These are phyloP conservation scores for Hoplostethus atlanticus DNA, from an alignment of 2,797 vertebrate genomes.

Conservation along the genomic window DNA sequence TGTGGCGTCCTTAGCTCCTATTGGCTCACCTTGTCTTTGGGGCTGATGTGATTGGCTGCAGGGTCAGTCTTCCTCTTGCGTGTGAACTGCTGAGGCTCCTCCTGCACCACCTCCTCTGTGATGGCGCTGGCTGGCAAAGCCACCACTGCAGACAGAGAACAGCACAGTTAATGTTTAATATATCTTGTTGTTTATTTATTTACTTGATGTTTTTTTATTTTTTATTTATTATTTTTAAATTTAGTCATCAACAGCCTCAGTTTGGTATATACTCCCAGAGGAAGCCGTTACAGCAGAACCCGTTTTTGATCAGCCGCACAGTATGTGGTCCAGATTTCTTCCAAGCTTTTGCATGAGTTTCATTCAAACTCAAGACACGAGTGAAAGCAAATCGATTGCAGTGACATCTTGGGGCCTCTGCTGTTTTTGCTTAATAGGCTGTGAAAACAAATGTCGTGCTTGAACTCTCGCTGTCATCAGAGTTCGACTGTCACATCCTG, in stretches of 20 bases:
- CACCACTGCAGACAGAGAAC: slow-evolving; percentile 72
- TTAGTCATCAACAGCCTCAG: too few relatives aligned
- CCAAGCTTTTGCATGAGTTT: not conserved
- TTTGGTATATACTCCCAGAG: too few relatives aligned
- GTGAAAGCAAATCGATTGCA: not conserved
- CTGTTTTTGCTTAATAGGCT: too few relatives aligned
- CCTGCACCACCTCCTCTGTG: slow-evolving; percentile 78
- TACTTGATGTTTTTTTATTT: not conserved
- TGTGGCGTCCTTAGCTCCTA: not conserved
- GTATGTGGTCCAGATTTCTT: too few relatives aligned
- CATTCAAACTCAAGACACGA: not conserved
- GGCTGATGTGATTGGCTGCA: slow-evolving; percentile 51
- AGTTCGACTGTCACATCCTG: too few relatives aligned
- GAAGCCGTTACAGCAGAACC: too few relatives aligned
- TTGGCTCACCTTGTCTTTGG: slow-evolving; percentile 50
- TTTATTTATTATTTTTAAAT: too few relatives aligned
- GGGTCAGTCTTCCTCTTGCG: slow-evolving; percentile 77
- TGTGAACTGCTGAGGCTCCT: slow-evolving; percentile 54
- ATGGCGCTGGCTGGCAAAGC: slow-evolving; percentile 83
- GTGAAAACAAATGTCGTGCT: not conserved
- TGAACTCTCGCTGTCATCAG: not conserved
- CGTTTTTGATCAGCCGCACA: too few relatives aligned
- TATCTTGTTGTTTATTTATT: not conserved
- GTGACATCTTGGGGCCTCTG: not conserved
- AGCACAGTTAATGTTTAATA: not conserved